Percentiles rank a stretch among this genome's conserved stretches.
Evolutionary conservation across 2,113 vertebrate genomes (phyloP).

Genomic region (Pseudorasbora parva): DNA sequence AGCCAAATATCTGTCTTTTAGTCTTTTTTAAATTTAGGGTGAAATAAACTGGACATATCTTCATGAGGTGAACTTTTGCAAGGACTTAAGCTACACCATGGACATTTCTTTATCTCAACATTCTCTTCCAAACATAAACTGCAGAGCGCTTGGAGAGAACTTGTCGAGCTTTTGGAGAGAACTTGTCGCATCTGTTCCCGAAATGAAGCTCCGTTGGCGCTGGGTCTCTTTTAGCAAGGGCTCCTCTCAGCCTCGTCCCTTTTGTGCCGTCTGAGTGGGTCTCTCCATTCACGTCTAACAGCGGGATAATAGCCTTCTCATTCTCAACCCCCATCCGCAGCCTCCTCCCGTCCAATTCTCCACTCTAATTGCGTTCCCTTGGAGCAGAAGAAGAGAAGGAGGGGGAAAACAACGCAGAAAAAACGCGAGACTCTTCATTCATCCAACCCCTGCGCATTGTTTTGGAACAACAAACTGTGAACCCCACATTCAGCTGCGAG

Average conservation of each 20-base stretch:
- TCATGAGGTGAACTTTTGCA: no score
- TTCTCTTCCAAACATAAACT: background rate
- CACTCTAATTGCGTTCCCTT: constrained; percentile 70
- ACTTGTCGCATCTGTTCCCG: constrained; percentile 3
- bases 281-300: constrained; percentile 70
- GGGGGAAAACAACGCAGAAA: constrained; percentile 48
- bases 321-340: constrained; percentile 59
- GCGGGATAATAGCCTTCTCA: constrained; percentile 73
- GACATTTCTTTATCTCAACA: no score
- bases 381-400: constrained; percentile 69
- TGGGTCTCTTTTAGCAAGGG: constrained; percentile 66
- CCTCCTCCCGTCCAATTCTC: constrained; percentile 64
- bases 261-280: constrained; percentile 69
- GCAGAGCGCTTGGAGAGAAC: constrained; percentile 43
- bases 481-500: constrained; percentile 65
- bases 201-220: constrained; percentile 52
- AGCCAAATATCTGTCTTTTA: no score
- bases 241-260: constrained; percentile 66
- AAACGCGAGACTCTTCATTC: constrained; percentile 70
- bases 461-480: constrained; percentile 74
- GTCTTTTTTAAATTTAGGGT: no score
- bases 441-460: constrained; percentile 72
- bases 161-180: constrained; percentile 40
- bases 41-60: no score
- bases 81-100: no score